These are phyloP conservation scores for Hypsibius dujardini DNA, from an alignment of 1,140 invertebrate genomes.

Conservation along the genomic window DNA sequence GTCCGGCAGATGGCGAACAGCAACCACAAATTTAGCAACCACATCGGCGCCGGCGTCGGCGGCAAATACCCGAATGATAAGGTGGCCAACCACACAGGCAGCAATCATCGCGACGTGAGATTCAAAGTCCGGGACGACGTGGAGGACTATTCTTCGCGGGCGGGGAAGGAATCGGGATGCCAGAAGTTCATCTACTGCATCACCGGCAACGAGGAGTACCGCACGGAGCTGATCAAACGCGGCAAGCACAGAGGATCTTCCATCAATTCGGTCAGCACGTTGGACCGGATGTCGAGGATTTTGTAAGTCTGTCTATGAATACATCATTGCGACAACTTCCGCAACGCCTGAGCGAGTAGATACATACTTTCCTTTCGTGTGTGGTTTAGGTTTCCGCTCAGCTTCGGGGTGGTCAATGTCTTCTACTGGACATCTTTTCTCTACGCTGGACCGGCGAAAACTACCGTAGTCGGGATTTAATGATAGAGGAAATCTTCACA, in stretches of 20 bases:
- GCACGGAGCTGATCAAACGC: not conserved
- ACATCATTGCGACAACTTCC: constrained; percentile 5
- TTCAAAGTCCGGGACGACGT: not conserved
- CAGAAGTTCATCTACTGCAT: constrained; percentile 12
- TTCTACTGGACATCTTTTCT: constrained; percentile 13
- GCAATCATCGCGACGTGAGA: constrained; percentile 10
- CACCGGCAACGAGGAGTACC: constrained; percentile 10
- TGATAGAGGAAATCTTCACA: not conserved
- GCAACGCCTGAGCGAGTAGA: not conserved
- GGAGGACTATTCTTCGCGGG: not conserved
- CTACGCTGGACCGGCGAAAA: not conserved
- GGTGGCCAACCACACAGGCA: not conserved
- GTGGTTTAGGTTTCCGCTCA: not conserved
- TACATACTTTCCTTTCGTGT: constrained; percentile 8
- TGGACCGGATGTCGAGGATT: constrained; percentile 4
- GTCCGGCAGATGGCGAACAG: not conserved
- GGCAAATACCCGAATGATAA: not conserved
- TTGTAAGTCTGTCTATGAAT: not conserved
- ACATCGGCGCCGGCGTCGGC: not conserved
- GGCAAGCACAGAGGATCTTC: not conserved
- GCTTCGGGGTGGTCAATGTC: not conserved
- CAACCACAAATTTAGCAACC: not conserved
- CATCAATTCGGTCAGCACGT: not conserved
- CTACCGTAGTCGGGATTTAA: not conserved
- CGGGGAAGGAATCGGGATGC: not conserved